phyloP scores from a whole-genome alignment of 2,888 invertebrate genomes.

The Meloe dianella region DNA sequence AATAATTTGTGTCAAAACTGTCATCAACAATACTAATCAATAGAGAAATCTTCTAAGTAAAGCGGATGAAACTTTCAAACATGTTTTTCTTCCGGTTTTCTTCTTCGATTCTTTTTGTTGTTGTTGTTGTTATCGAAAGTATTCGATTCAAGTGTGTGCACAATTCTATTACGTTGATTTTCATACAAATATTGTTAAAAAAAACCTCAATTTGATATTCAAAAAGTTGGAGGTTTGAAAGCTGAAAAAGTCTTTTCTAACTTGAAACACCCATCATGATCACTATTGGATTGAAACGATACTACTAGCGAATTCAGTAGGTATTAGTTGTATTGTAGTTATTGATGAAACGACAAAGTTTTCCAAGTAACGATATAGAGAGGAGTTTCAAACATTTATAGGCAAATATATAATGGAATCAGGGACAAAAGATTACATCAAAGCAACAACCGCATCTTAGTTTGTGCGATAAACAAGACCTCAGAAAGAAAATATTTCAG shows the following conservation, averaged over 20 bases:
- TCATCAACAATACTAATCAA: not conserved
- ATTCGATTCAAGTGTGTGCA: not conserved
- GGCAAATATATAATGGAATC: not conserved
- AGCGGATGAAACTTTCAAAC: not conserved
- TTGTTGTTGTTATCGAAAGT: too few species aligned
- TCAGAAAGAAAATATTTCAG: constrained; percentile 43
- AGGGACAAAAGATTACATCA: not conserved
- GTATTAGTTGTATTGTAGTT: constrained; percentile 1
- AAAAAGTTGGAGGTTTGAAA: not conserved
- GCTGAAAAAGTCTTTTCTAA: not conserved
- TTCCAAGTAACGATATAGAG: not conserved
- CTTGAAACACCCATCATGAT: not conserved
- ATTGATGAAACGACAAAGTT: not conserved
- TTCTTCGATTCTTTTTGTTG: too few species aligned
- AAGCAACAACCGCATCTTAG: constrained; percentile 13
- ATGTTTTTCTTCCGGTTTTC: not conserved
- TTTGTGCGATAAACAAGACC: constrained; percentile 25
- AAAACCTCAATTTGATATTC: constrained; percentile 4
- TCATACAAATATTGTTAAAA: not conserved
- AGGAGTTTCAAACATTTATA: not conserved
- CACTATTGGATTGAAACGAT: not conserved
- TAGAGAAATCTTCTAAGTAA: too few species aligned
- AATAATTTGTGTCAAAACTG: not conserved
- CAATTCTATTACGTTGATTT: not conserved
- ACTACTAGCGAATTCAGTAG: not conserved